Conservation (phyloP, 2,888 invertebrate species). For the Yponomeuta evonymella region DNA sequence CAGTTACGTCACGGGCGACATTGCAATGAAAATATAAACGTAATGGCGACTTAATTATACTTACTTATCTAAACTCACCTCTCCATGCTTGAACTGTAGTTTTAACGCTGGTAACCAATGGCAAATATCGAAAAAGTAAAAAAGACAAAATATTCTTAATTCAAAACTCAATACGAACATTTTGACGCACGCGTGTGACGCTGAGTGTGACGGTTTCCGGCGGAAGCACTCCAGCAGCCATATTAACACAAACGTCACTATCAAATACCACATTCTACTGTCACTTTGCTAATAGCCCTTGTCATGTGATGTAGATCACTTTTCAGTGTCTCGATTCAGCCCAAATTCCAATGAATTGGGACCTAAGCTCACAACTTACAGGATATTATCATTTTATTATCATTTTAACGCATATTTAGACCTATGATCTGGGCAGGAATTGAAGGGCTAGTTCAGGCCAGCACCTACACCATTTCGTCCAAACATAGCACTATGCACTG, state of each 20-base stretch:
- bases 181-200: constrained; percentile 56
- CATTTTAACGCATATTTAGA: not conserved
- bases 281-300: not conserved
- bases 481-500: not conserved
- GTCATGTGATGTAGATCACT: not conserved
- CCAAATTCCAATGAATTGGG: too few species aligned
- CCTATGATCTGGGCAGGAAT: not conserved
- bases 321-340: not conserved
- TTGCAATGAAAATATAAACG: too few species aligned
- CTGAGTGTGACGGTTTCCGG: constrained; percentile 50
- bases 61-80: too few species aligned
- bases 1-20: too few species aligned
- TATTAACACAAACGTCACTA: constrained; percentile 60
- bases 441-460: not conserved
- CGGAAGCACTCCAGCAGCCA: constrained; percentile 64
- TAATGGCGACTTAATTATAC: too few species aligned
- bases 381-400: not conserved
- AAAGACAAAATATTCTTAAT: constrained; percentile 22
- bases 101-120: not conserved
- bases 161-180: constrained; percentile 51
- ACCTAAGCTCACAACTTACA: too few species aligned
- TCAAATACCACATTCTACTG: constrained; percentile 56
- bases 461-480: not conserved
- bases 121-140: not conserved
- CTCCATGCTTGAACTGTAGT: too few species aligned